Evolutionary conservation across 2,797 vertebrate genomes (phyloP), one percentile per base, ranked within the genome.

Genomic region (Gymnothorax reevesii): DNA sequence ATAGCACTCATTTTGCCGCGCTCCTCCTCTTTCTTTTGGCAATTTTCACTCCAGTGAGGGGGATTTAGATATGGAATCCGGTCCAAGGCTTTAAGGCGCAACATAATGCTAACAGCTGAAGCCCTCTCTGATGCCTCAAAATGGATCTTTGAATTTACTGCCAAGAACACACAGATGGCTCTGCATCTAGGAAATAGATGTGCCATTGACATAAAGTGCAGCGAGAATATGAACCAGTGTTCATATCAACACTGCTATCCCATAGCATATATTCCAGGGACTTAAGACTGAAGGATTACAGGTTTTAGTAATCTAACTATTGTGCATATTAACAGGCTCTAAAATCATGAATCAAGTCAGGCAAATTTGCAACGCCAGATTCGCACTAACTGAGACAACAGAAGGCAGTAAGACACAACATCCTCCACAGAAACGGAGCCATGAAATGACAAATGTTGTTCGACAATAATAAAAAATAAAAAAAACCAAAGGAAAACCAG

Each of bases 91-190:
- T 52, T 52, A 77, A 52, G 12, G 73, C 73, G 20, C 13, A 49
- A 49, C 22, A 59, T 83, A 27, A 27, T 83, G 25, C 52, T 57
- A 83, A 54, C 55, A 83, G 20, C 52, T 25, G 5, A 27, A 82
- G 54, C 22, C 82, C 54, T 83, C 22, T 27, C n/a, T 83, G n/a
- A 57, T 27, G 52, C 57, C 27, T n/a, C 25, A 82, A 82, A 52
- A 82, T n/a, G 25, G 27, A 77, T 77, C 17, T 77, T 42, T 77
- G 42, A 77, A 77, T 77, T 77, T 49, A 77, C 73, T 57, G 57
- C 52, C 80, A 57, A 22, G 54, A 82, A 42, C 52, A 55, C 52
- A 27, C 54, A 55, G 52, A 49, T 82, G 20, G 10, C 52, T 8
- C 10, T 82, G 54, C 25, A 59, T 27, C 42, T 5, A 42, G 73